A percentile compares a stretch with the other conserved stretches of the same genome.
phyloP scores from a whole-genome alignment of 2,113 vertebrate genomes.

The Hiodon alosoides region DNA sequence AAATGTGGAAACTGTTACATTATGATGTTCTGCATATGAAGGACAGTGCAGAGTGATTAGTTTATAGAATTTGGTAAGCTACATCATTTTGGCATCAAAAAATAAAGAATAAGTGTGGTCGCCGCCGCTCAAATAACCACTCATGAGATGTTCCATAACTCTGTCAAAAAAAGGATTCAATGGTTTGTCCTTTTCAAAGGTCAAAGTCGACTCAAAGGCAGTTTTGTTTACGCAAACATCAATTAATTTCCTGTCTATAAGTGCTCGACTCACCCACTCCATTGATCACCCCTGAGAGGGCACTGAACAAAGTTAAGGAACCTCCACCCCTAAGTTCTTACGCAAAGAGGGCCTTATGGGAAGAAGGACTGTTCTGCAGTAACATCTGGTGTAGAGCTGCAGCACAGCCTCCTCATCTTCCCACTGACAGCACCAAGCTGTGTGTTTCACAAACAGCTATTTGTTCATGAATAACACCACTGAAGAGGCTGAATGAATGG shows the following conservation, averaged over 20 bases:
- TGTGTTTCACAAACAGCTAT: slow-evolving; percentile 27
- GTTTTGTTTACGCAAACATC: not conserved
- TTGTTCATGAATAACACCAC: slow-evolving; percentile 6
- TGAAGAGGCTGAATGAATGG: slow-evolving; percentile 17
- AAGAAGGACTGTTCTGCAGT: not conserved
- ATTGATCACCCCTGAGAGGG: not conserved
- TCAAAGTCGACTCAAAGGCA: not conserved
- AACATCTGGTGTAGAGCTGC: slow-evolving; percentile 14
- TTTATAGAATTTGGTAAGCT: not conserved
- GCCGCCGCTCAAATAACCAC: not conserved
- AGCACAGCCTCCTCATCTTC: slow-evolving; percentile 5
- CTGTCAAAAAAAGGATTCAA: not conserved
- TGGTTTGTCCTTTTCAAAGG: not conserved
- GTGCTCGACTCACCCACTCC: too few relatives aligned
- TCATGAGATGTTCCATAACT: not conserved
- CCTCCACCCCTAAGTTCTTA: not conserved
- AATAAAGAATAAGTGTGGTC: not conserved
- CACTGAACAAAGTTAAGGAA: not conserved
- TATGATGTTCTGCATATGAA: not conserved
- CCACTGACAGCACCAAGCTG: slow-evolving; percentile 15
- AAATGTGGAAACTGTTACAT: not conserved
- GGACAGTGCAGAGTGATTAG: not conserved
- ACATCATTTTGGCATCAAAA: not conserved
- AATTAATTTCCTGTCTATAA: too few relatives aligned
- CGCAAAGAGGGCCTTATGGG: not conserved